Percentiles rank a stretch among this genome's conserved stretches.
Conservation (phyloP, 1,140 invertebrate genomes). For the Zaprionus camerounensis region DNA sequence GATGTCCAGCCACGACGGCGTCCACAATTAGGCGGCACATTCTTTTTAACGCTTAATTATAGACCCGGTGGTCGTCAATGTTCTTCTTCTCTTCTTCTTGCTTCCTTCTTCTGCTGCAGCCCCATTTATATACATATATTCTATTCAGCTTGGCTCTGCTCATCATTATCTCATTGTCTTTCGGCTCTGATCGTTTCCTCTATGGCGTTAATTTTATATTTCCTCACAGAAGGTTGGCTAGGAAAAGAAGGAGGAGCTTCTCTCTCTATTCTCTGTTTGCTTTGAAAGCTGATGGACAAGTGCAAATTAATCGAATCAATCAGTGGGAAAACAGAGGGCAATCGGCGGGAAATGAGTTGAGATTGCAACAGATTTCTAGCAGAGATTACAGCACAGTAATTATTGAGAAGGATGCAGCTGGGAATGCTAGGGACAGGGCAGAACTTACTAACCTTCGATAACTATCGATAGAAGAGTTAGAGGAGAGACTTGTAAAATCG, state of each 20-base stretch:
- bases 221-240: constrained; percentile 53
- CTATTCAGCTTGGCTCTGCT: constrained; percentile 36
- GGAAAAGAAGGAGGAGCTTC: not conserved
- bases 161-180: constrained; percentile 69
- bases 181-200: constrained; percentile 68
- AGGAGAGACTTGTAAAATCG: not conserved
- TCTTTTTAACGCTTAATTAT: constrained; percentile 68
- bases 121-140: constrained; percentile 12
- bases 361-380: constrained; percentile 12
- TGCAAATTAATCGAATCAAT: constrained; percentile 16
- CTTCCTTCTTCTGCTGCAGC: not conserved
- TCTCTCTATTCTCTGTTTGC: constrained; percentile 20
- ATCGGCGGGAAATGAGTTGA: constrained; percentile 1
- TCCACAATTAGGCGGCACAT: constrained; percentile 74
- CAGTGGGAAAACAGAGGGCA: constrained; percentile 16
- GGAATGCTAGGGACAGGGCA: not conserved
- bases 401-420: constrained; percentile 3
- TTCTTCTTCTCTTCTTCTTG: constrained; percentile 21
- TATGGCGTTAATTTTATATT: constrained; percentile 69
- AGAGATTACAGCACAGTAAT: constrained; percentile 16
- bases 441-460: not conserved
- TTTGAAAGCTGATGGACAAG: constrained; percentile 23
- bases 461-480: not conserved
- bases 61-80: constrained; percentile 43
- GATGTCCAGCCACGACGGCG: constrained; percentile 26